Evolutionary conservation across 1,140 invertebrate species (phyloP), one percentile per base, ranked within the genome.

Genomic region (Goniozus legneri): DNA sequence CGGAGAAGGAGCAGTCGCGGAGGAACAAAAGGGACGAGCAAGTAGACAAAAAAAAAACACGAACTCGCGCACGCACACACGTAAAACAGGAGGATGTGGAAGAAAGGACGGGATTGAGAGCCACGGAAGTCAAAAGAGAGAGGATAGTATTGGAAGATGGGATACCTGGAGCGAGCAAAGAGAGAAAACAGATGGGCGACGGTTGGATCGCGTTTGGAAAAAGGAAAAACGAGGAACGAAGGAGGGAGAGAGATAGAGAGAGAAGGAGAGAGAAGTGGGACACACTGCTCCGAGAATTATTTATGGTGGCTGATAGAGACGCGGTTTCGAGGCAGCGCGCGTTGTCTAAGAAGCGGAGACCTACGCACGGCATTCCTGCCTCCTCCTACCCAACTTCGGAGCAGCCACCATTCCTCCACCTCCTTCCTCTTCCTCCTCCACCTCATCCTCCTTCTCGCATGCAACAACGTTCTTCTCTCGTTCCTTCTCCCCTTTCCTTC

Each of bases 251-350:
- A 36, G 24, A n/a, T n/a, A 50, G 27, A 50, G 35, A 54, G 49
- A 37, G 21, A 43, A 54, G 51, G 22, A 46, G 33, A 48, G 40
- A 55, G 37, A 15, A 30, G 24, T 19, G 30, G 33, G 13, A 13
- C 15, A 24, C 16, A 41, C n/a, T n/a, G n/a, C n/a, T n/a, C n/a
- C n/a, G 27, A 60, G 71, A 72, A 74, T 75, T 75, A 75, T 75
- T 75, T 75, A 74, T 74, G 70, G 67, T 73, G 64, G 64, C 67
- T 74, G 73, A 75, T 75, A 75, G 71, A 75, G 73, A 75, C 68
- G 69, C 73, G 70, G 65, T 60, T 60, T 50, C 55, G 60, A 64
- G 62, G 53, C 62, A 64, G 62, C 64, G n/a, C n/a, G n/a, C n/a
- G 69, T 72, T 69, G 69, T 71, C 71, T 72, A 70, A 69, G 64